Evolutionary conservation across 1,140 invertebrate genomes (phyloP).

Genomic region (Lepidurus couesii): DNA sequence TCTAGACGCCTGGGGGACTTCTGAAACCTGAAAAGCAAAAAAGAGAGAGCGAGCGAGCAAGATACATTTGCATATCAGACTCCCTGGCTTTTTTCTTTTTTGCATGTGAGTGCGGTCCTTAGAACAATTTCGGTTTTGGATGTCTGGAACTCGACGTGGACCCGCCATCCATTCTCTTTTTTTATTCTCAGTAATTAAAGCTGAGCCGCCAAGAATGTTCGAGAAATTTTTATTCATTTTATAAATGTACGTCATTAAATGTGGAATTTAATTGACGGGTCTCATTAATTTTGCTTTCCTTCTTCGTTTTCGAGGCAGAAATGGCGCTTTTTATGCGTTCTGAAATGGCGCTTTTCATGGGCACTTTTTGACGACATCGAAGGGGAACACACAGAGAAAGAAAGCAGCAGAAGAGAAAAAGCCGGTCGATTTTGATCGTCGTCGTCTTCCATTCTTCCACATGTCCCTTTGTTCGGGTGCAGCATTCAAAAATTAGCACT

Average conservation of each 20-base stretch:
- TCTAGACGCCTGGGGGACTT: not conserved
- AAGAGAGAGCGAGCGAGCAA: not conserved
- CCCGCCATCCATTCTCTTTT: not conserved
- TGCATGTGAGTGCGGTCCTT: not conserved
- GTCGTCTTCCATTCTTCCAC: constrained; percentile 14
- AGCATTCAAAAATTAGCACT: constrained; percentile 15
- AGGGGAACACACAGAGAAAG: constrained; percentile 1
- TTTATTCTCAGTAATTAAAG: not conserved
- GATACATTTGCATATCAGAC: not conserved
- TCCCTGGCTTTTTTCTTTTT: constrained; percentile 19
- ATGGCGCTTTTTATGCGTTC: constrained; percentile 9
- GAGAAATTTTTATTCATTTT: not conserved
- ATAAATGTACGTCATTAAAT: not conserved
- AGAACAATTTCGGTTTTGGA: not conserved
- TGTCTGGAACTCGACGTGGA: constrained; percentile 8
- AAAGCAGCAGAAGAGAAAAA: constrained; percentile 16
- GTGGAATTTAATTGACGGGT: not conserved
- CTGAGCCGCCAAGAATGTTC: not conserved
- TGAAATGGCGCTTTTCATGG: constrained; percentile 19
- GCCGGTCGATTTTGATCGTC: constrained; percentile 18
- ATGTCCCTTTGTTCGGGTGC: constrained; percentile 18
- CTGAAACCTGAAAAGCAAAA: not conserved
- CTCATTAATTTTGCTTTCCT: not conserved
- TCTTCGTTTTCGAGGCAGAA: not conserved
- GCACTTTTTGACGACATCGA: not conserved